Conservation (phyloP, 2,888 invertebrate species). For the Calameuta filiformis region DNA sequence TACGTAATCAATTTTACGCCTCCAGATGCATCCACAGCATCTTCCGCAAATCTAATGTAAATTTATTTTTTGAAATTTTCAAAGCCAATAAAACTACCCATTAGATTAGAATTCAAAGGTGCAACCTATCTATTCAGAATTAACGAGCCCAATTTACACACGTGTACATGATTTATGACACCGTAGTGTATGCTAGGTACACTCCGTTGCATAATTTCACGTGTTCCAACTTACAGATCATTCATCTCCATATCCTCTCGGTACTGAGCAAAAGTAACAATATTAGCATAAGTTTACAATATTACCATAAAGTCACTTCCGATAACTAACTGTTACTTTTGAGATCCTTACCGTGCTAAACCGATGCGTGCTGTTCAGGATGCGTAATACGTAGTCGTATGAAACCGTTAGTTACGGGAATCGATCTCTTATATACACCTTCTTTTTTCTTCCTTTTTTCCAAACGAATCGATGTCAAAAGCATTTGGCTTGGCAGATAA, state of each 20-base stretch:
- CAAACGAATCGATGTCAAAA: slow-evolving; percentile 26
- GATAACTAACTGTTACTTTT: background rate
- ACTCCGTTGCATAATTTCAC: background rate
- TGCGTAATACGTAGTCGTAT: slow-evolving; percentile 29
- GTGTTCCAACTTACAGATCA: background rate
- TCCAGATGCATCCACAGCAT: background rate
- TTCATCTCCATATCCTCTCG: background rate
- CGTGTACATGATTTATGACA: background rate
- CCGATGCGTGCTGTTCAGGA: slow-evolving; percentile 12
- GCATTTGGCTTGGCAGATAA: slow-evolving; percentile 14
- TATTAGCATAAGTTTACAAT: background rate
- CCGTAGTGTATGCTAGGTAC: background rate
- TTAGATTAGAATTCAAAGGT: background rate
- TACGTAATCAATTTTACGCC: background rate
- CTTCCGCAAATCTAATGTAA: background rate
- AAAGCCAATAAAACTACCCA: background rate
- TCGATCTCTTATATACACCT: slow-evolving; percentile 29
- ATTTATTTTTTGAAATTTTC: too few species aligned
- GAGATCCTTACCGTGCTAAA: background rate
- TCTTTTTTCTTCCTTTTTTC: slow-evolving; percentile 15
- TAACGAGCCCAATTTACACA: background rate
- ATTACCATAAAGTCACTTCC: background rate
- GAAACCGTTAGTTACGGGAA: slow-evolving; percentile 28
- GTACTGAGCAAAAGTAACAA: background rate
- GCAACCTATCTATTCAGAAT: background rate